Evolutionary conservation across 2,888 invertebrate species (phyloP).

Genomic region (Plebejus anna): DNA sequence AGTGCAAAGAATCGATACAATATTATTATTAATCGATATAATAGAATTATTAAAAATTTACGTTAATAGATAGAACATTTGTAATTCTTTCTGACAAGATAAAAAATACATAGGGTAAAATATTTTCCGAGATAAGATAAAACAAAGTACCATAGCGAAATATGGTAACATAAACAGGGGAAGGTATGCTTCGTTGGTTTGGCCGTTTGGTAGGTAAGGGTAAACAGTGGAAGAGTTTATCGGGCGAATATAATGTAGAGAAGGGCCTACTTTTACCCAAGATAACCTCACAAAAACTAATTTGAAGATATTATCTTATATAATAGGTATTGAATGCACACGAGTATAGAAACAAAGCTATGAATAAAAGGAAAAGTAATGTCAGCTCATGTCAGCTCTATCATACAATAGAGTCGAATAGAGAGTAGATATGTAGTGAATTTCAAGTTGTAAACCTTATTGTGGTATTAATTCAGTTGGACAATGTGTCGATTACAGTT

Average conservation of each 20-base stretch:
- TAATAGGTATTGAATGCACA: neutral
- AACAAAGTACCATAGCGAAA: slow-evolving; percentile 2
- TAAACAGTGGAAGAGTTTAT: slow-evolving; percentile 2
- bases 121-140: neutral
- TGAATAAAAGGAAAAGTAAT: neutral
- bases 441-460: neutral
- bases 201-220: neutral
- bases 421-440: neutral
- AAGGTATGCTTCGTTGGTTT: slow-evolving; percentile 10
- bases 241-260: neutral
- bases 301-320: slow-evolving; percentile 4
- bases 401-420: neutral
- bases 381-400: neutral
- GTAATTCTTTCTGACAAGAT: neutral
- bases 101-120: neutral
- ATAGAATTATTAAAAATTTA: neutral
- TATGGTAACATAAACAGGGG: neutral
- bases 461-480: too few species aligned
- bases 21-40: neutral
- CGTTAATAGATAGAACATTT: neutral
- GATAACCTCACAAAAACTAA: neutral
- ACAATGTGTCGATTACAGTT: too few species aligned
- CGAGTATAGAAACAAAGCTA: neutral
- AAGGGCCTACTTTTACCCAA: neutral
- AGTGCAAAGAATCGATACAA: neutral